phyloP scores from a whole-genome alignment of 2,113 vertebrate genomes.

The Pelusios castaneus region DNA sequence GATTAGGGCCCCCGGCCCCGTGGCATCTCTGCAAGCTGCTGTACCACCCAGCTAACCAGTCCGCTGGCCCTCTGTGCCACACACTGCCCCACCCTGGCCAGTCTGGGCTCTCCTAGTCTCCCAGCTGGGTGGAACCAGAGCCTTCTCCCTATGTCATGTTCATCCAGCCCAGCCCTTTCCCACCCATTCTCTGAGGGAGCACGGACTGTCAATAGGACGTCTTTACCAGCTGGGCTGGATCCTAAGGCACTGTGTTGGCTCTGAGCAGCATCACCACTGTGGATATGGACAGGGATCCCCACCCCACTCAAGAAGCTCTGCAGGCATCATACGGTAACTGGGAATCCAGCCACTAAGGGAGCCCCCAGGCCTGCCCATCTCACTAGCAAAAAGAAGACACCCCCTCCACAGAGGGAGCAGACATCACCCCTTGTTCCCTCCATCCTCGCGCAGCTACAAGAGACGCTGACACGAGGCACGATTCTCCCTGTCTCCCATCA shows the following conservation, averaged over 20 bases:
- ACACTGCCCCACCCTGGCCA: not conserved
- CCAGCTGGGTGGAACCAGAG: not conserved
- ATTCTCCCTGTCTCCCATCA: not conserved
- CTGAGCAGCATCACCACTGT: not conserved
- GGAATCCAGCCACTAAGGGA: not conserved
- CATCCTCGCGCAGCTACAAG: not conserved
- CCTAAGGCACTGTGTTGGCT: not conserved
- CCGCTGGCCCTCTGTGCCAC: not conserved
- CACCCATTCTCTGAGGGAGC: not conserved
- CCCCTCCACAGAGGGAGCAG: not conserved
- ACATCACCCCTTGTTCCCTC: not conserved
- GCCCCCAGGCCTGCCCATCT: not conserved
- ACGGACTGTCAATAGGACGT: not conserved
- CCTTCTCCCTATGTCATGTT: not conserved
- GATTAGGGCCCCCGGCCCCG: not conserved
- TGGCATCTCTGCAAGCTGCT: not conserved
- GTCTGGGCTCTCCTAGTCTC: not conserved
- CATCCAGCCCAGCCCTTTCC: not conserved
- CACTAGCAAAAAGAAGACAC: not conserved
- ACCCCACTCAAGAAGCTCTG: not conserved
- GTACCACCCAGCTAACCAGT: not conserved
- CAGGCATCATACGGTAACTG: not conserved
- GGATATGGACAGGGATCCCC: not conserved
- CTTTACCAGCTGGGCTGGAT: not conserved
- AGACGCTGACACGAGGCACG: fast-evolving